phyloP scores from a whole-genome alignment of 2,113 vertebrate genomes.

The Pionites leucogaster region DNA sequence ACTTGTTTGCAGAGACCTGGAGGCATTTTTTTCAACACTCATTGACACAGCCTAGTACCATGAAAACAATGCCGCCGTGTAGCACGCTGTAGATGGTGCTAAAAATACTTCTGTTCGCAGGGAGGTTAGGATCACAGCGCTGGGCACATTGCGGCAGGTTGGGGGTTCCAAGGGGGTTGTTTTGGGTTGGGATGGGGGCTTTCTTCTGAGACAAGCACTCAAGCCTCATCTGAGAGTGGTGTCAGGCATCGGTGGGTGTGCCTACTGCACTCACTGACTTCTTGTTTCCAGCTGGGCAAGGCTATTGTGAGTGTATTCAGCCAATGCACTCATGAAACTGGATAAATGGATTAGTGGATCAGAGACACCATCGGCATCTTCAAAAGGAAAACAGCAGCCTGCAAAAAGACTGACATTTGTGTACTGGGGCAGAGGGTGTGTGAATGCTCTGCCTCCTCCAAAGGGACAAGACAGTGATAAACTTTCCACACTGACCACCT shows the following conservation, averaged over 20 bases:
- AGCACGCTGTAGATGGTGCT: not conserved
- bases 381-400: conserved; percentile 80
- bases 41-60: not conserved
- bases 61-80: not conserved
- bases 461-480: conserved; percentile 87
- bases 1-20: not conserved
- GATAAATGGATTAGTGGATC: conserved; percentile 87
- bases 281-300: conserved; percentile 76
- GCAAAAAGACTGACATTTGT: conserved; percentile 75
- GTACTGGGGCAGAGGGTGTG: conserved; percentile 78
- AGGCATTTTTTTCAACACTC: conserved; percentile 12
- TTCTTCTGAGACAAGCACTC: conserved; percentile 60
- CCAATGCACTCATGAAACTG: conserved; percentile 78
- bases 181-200: not conserved
- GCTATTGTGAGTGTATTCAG: conserved; percentile 79
- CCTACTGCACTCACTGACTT: conserved; percentile 75
- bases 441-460: conserved; percentile 82
- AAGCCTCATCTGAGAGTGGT: conserved; percentile 64
- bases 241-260: conserved; percentile 73
- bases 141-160: conserved; percentile 33
- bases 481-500: conserved; percentile 84
- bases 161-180: not conserved
- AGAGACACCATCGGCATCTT: conserved; percentile 81
- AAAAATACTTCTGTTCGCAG: not conserved
- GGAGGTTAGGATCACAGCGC: not conserved